Base-by-base conservation (phyloP, 1,140 invertebrate genomes). In the Drosophila subpulchrella region DNA sequence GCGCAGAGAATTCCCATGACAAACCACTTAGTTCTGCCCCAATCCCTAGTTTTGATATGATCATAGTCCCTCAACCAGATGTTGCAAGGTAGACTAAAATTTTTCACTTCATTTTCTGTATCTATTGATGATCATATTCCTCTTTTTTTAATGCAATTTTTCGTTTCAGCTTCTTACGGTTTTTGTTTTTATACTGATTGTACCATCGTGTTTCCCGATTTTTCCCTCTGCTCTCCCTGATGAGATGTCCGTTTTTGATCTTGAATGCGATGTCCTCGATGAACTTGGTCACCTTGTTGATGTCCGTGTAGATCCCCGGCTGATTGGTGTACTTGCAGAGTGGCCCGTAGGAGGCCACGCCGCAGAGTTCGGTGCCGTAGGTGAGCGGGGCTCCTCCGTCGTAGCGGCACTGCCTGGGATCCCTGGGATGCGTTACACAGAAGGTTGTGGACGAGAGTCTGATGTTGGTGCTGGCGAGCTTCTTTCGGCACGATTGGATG, bases 371-470 rank as follows among this genome's bases (percentile, higher is more conserved):
- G 6, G 61, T 61, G 11, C 56, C 47, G 15, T 42, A 75, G 3
- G 60, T 44, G 3, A 81, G n/a, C 0, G 78, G 78, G 0, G 51
- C 57, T 8, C 75, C 78, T 0, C 57, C 57, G 32, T 81, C 78
- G 15, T 71, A 75, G 20, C 44, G 56, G 30, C 78, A 81, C 6
- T 70, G 8, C 0, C 3, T 12, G 0, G 17, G 24, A 50, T 63
- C 27, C 17, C 20, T 24, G 0, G 75, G 60, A 3, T 59, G 39
- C 0, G 10, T 39, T 2, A 47, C 63, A 32, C 75, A 78, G 1
- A 78, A 24, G 24, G 47, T 13, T 1, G 71, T 56, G 3, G 44
- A 15, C 15, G 78, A 41, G 7, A 70, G 4, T 0, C 11, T 48
- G 6, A 20, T 10, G 0, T 1, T 0, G 0, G 5, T 17, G 2